Percentiles rank a stretch among this genome's conserved stretches.
These are phyloP conservation scores for Eustalomyia histrio DNA, from an alignment of 2,888 invertebrate species.

Conservation along the genomic window DNA sequence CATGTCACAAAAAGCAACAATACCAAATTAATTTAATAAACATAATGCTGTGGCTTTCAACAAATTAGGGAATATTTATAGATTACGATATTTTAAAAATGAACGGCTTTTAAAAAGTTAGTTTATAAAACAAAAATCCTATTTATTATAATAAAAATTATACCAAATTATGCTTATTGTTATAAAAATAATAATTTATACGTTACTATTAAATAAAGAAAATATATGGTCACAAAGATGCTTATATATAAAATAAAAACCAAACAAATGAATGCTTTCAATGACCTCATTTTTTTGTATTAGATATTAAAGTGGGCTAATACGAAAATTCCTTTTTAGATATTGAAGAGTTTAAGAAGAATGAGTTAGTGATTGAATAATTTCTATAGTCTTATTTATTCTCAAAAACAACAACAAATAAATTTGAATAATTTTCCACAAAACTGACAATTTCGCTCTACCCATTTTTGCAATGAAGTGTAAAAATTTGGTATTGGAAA, in stretches of 20 bases:
- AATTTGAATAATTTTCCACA: too few species aligned
- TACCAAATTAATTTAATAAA: conserved; percentile 42
- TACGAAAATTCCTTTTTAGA: conserved; percentile 11
- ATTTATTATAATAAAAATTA: conserved; percentile 45
- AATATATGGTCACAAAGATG: conserved; percentile 67
- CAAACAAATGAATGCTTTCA: conserved; percentile 14
- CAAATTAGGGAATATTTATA: conserved; percentile 65
- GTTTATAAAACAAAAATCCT: conserved; percentile 36
- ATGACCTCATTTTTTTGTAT: conserved; percentile 24
- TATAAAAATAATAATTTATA: conserved; percentile 28
- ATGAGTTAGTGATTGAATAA: too few species aligned
- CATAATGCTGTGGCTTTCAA: conserved; percentile 61
- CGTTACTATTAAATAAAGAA: conserved; percentile 25
- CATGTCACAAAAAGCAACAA: conserved; percentile 51
- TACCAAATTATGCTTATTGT: conserved; percentile 53
- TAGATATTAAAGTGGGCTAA: conserved; percentile 12
- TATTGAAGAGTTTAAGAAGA: too few species aligned
- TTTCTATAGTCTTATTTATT: too few species aligned
- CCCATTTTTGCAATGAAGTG: too few species aligned
- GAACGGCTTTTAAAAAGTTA: conserved; percentile 23
- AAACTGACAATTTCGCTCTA: too few species aligned
- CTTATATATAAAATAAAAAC: conserved; percentile 57
- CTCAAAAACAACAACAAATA: too few species aligned
- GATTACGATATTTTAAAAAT: conserved; percentile 29
- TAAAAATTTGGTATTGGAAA: too few species aligned